These are phyloP conservation scores for Dermolepida albohirtum DNA, from an alignment of 2,888 invertebrate species.

Conservation along the genomic window DNA sequence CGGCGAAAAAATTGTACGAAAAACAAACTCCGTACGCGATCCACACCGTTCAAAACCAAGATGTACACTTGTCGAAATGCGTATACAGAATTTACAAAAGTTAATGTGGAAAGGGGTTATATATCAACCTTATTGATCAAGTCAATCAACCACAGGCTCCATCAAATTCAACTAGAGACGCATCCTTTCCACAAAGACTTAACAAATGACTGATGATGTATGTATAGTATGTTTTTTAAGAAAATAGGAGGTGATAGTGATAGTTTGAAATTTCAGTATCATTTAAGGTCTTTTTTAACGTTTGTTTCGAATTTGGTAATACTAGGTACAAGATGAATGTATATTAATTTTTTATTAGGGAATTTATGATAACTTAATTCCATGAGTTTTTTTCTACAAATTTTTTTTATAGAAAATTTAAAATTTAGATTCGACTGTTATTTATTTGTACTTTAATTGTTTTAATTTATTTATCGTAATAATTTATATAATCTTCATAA, in stretches of 20 bases:
- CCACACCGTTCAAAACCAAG: too few species aligned
- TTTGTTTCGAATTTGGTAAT: too few species aligned
- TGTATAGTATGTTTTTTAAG: neutral
- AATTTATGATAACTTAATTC: slow-evolving; percentile 1
- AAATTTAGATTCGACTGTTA: slow-evolving; percentile 14
- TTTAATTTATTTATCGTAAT: slow-evolving; percentile 21
- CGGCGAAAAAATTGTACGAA: too few species aligned
- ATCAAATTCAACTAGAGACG: too few species aligned
- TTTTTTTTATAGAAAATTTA: slow-evolving; percentile 11
- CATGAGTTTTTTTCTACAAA: slow-evolving; percentile 5
- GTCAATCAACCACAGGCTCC: too few species aligned
- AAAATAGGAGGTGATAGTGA: slow-evolving; percentile 29
- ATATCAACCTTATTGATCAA: too few species aligned
- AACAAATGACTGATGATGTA: slow-evolving; percentile 22
- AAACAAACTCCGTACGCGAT: too few species aligned
- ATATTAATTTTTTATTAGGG: slow-evolving; percentile 8
- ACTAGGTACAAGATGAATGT: slow-evolving; percentile 3
- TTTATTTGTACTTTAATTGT: slow-evolving; percentile 17
- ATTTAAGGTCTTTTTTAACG: neutral
- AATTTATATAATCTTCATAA: slow-evolving; percentile 17
- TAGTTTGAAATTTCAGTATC: slow-evolving; percentile 10
- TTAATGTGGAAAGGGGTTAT: too few species aligned
- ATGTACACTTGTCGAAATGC: too few species aligned
- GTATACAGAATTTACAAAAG: too few species aligned
- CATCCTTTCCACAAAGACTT: too few species aligned